Evolutionary conservation across 2,888 invertebrate genomes (phyloP), one percentile per base, ranked within the genome.

Genomic region (Unio delphinus): DNA sequence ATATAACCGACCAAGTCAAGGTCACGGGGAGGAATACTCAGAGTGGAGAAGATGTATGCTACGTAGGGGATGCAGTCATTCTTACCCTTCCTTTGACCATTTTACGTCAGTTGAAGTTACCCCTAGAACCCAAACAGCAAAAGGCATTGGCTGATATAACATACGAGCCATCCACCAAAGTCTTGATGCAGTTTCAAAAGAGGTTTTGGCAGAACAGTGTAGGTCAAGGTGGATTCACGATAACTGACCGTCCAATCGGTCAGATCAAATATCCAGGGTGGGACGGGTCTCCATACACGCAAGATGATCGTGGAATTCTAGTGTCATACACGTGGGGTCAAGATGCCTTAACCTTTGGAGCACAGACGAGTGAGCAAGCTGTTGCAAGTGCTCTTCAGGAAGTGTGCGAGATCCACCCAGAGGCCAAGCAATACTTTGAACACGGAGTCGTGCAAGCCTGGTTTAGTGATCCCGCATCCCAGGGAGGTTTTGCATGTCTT

Each of bases 371-470:
- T 1, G 59, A 68, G 28, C 67, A 70, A 34, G 72, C 75, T 17
- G 65, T 78, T 17, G 62, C 58, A 17, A 73, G 68, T 59, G 75
- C 78, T 28, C 67, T 78, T 28, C 55, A 67, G 6, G 67, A 79
- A 61, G 66, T 79, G 5, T 55, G 67, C 28, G 68, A 71, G 60
- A 67, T 76, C 28, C 76, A 79, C 34, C 75, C 73, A 5, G 73
- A 75, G 61, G 68, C 72, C 8, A 30, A 64, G 26, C 26, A 67
- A 23, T 64, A 78, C 30, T 75, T 76, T 60, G 78, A 78, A 57
- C 69, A 74, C 60, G 79, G 75, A 6, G 64, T 64, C 17, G 69
- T 75, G 11, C 72, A 79, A 58, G 72, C 75, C 26, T 79, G 76
- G 79, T 68, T 55, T 61, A 69, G 67, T 20, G 76, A 76, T 28